phyloP scores from a whole-genome alignment of 1,140 invertebrate species.

The Conopomorpha cramerella region DNA sequence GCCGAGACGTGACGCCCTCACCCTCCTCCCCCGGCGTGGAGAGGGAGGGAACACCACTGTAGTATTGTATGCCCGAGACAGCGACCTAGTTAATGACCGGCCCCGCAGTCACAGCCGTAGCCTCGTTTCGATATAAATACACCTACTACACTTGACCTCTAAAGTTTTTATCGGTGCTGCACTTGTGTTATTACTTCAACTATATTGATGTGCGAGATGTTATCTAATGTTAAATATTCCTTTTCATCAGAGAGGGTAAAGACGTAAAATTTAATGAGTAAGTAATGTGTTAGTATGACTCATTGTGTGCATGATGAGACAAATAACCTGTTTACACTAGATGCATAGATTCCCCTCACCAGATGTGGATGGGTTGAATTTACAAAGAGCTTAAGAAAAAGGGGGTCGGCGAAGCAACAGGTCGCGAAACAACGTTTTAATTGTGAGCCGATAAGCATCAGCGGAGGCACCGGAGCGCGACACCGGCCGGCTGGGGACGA shows the following conservation, averaged over 20 bases:
- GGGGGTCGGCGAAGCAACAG: constrained; percentile 39
- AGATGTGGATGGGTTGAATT: no score
- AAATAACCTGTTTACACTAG: no score
- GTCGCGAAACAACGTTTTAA: constrained; percentile 55
- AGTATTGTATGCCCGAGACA: constrained; percentile 33
- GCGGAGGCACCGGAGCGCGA: constrained; percentile 41
- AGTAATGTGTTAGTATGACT: no score
- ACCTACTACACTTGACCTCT: constrained; percentile 59
- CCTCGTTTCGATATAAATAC: constrained; percentile 56
- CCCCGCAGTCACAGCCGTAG: constrained; percentile 49
- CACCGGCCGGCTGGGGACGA: constrained; percentile 26
- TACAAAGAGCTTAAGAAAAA: background rate
- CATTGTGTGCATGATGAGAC: no score
- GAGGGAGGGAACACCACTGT: constrained; percentile 38
- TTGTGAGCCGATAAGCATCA: constrained; percentile 50
- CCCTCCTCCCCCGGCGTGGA: no score
- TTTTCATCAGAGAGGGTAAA: no score
- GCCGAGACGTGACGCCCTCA: constrained; percentile 13
- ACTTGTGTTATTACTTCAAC: no score
- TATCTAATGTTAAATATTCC: no score
- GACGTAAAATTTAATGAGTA: no score
- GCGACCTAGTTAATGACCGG: constrained; percentile 58
- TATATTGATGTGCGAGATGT: no score
- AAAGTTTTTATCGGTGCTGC: constrained; percentile 60
- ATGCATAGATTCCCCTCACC: no score